Conservation (phyloP, 2,888 invertebrate genomes). For the Torymus aiolomorphi region DNA sequence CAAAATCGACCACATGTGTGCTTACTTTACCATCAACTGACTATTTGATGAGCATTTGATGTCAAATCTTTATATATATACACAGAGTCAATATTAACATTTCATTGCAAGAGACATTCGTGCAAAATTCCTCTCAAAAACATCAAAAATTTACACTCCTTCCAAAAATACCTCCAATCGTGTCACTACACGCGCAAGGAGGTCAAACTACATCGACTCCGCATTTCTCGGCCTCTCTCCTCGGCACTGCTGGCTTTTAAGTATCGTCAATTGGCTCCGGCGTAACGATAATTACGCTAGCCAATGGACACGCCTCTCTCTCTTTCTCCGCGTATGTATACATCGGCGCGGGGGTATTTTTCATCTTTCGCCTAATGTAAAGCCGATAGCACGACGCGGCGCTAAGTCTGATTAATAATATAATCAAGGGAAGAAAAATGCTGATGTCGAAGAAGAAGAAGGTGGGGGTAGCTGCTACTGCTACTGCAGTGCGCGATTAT, state of each 20-base stretch:
- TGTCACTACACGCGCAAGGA: not conserved
- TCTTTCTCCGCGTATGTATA: constrained; percentile 11
- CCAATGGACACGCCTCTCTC: constrained; percentile 38
- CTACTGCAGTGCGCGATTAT: too few relatives aligned
- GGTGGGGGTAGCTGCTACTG: too few relatives aligned
- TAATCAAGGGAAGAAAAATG: not conserved
- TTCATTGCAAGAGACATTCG: too few relatives aligned
- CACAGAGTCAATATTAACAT: too few relatives aligned
- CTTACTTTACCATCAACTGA: too few relatives aligned
- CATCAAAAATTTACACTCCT: too few relatives aligned
- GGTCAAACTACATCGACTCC: not conserved
- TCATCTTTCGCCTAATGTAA: constrained; percentile 30
- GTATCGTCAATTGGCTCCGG: constrained; percentile 56
- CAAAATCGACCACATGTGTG: too few relatives aligned
- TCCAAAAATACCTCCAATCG: too few relatives aligned
- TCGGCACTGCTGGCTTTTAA: constrained; percentile 57
- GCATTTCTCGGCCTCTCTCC: constrained; percentile 5
- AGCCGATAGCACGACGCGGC: constrained; percentile 25
- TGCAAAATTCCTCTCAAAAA: too few relatives aligned
- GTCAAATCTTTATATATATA: too few relatives aligned
- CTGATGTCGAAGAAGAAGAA: too few relatives aligned
- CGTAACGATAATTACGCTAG: constrained; percentile 58
- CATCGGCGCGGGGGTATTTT: constrained; percentile 4
- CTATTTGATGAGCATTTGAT: too few relatives aligned
- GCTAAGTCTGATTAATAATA: constrained; percentile 34